These are phyloP conservation scores for Leucoraja erinaceus DNA, from an alignment of 2,113 vertebrate species.

Conservation along the genomic window DNA sequence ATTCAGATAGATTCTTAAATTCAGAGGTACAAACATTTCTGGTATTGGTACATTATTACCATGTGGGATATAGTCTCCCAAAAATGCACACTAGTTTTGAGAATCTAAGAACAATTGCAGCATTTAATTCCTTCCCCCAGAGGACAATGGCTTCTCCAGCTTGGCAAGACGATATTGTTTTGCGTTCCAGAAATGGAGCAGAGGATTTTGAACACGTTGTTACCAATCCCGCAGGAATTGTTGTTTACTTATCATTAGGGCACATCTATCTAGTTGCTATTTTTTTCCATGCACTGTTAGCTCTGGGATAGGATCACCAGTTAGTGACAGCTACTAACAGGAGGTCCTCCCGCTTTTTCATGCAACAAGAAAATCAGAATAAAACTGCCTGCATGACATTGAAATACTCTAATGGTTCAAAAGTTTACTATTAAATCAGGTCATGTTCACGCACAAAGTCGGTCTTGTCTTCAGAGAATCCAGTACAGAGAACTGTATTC, in stretches of 20 bases:
- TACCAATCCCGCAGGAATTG: not conserved
- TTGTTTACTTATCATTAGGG: not conserved
- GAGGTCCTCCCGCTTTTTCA: not conserved
- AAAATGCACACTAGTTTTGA: not conserved
- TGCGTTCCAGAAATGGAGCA: not conserved
- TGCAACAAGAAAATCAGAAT: not conserved
- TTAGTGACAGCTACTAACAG: not conserved
- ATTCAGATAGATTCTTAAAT: not conserved
- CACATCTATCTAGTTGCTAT: not conserved
- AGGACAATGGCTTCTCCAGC: not conserved
- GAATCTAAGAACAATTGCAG: not conserved
- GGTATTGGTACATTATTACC: no score
- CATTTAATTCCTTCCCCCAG: not conserved
- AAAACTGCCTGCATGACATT: not conserved
- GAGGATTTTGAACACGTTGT: not conserved
- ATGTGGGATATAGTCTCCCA: not conserved
- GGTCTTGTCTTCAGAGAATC: not conserved
- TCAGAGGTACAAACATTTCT: not conserved
- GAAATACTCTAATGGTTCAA: not conserved
- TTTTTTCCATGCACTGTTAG: not conserved
- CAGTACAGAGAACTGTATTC: conserved; percentile 20
- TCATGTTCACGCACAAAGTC: not conserved
- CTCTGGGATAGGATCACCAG: not conserved
- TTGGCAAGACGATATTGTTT: not conserved
- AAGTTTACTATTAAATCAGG: not conserved